phyloP scores from a whole-genome alignment of 2,113 vertebrate genomes.

The Pholis gunnellus region DNA sequence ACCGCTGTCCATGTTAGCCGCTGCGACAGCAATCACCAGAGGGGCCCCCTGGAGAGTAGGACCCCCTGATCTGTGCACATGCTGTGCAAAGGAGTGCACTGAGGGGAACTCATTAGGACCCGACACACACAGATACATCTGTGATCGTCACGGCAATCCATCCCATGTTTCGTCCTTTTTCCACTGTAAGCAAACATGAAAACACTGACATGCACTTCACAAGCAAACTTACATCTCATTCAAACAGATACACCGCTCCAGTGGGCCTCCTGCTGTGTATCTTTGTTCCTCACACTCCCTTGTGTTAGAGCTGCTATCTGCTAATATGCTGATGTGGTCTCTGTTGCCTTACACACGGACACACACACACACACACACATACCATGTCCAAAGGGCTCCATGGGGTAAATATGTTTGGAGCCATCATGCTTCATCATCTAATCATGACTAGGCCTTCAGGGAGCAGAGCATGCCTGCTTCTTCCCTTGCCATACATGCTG shows the following conservation, averaged over 20 bases:
- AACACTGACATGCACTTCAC: not conserved
- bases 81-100: conserved; percentile 14
- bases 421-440: conserved; percentile 72
- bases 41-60: conserved; percentile 11
- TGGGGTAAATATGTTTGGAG: conserved; percentile 67
- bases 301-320: conserved; percentile 27
- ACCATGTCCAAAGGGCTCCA: conserved; percentile 49
- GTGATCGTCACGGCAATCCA: not conserved
- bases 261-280: conserved; percentile 8
- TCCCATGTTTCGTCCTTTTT: not conserved
- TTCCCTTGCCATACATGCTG: conserved; percentile 59
- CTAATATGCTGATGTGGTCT: conserved; percentile 70
- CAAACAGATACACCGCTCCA: conserved; percentile 29
- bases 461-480: conserved; percentile 32
- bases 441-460: conserved; percentile 67
- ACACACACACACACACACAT: conserved; percentile 9
- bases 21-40: conserved; percentile 13
- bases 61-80: conserved; percentile 24
- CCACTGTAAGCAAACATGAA: not conserved
- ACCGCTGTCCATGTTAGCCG: conserved; percentile 26
- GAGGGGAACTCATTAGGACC: conserved; percentile 13
- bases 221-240: not conserved
- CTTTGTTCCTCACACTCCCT: conserved; percentile 13
- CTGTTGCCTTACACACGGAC: conserved; percentile 13
- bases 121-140: not conserved